A percentile compares a stretch with the other conserved stretches of the same genome.
phyloP scores from a whole-genome alignment of 1,140 invertebrate species.

The Watersipora subatra region DNA sequence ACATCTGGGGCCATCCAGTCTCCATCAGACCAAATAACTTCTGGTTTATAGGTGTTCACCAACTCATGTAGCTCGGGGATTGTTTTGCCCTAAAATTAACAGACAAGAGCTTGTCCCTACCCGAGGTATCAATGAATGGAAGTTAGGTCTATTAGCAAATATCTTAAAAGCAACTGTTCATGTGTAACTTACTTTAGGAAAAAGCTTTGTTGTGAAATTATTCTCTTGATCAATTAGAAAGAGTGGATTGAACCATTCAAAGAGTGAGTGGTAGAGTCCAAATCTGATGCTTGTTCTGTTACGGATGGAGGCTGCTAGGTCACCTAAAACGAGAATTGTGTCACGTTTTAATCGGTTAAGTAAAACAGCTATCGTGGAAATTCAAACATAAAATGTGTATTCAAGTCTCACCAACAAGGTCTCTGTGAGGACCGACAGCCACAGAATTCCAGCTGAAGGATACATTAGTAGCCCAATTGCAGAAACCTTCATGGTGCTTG shows the following conservation, averaged over 20 bases:
- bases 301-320: conserved; percentile 38
- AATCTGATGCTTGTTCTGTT: conserved; percentile 45
- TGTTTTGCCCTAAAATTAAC: conserved; percentile 29
- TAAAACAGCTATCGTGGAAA: neutral
- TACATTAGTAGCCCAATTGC: conserved; percentile 27
- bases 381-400: neutral
- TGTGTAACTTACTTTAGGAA: conserved; percentile 30
- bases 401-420: conserved; percentile 26
- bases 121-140: no score
- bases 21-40: conserved; percentile 86
- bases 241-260: conserved; percentile 80
- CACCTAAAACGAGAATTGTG: conserved; percentile 24
- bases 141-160: no score
- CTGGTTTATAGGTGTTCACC: conserved; percentile 63
- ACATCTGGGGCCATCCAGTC: conserved; percentile 41
- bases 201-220: conserved; percentile 53
- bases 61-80: conserved; percentile 46
- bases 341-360: neutral
- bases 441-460: conserved; percentile 36
- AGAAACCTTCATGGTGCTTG: conserved; percentile 37
- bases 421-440: conserved; percentile 31
- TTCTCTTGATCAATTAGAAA: conserved; percentile 59
- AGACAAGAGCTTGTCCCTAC: no score
- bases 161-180: neutral
- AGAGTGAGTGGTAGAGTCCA: conserved; percentile 77